Conservation (phyloP, 2,113 vertebrate genomes). For the Sardina pilchardus region DNA sequence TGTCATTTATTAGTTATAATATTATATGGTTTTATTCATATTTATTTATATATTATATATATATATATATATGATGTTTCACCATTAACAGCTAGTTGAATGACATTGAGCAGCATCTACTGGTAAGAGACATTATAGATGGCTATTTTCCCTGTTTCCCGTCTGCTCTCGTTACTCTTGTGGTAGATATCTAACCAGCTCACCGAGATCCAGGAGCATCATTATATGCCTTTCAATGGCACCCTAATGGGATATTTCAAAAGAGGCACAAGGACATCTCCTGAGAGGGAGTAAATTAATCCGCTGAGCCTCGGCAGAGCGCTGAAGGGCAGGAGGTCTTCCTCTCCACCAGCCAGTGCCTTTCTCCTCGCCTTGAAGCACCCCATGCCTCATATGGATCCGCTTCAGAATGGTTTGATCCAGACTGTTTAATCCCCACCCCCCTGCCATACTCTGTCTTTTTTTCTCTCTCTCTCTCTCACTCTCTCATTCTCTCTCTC, state of each 20-base stretch:
- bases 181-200: conserved; percentile 45
- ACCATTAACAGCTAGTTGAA: not conserved
- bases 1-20: too few species aligned
- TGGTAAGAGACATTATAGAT: not conserved
- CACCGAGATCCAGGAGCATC: conserved; percentile 19
- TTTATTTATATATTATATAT: too few species aligned
- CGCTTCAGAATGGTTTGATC: conserved; percentile 19
- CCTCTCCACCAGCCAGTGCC: conserved; percentile 44
- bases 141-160: not conserved
- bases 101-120: not conserved
- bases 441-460: not conserved
- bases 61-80: not conserved
- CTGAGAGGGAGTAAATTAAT: conserved; percentile 51
- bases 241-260: conserved; percentile 49
- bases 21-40: too few species aligned
- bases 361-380: conserved; percentile 40
- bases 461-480: too few species aligned
- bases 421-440: not conserved
- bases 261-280: conserved; percentile 62
- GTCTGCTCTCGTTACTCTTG: conserved; percentile 23
- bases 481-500: too few species aligned
- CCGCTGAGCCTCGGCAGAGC: conserved; percentile 25
- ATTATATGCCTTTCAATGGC: conserved; percentile 36
- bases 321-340: conserved; percentile 35
- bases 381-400: conserved; percentile 50